phyloP scores from a whole-genome alignment of 2,888 invertebrate genomes.

The Aelia acuminata region DNA sequence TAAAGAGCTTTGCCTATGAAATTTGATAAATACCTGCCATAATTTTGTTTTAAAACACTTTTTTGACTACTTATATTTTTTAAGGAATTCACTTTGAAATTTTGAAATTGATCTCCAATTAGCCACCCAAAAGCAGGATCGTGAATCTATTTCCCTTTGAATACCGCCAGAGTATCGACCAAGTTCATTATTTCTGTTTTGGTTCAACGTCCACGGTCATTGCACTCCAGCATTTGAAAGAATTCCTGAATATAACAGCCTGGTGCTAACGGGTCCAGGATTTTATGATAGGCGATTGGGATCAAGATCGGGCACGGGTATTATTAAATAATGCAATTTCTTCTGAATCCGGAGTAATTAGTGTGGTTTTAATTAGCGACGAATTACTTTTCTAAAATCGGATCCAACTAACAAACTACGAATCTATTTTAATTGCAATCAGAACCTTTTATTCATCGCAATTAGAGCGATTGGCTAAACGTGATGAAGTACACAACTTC shows the following conservation, averaged over 20 bases:
- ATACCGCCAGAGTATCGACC: neutral
- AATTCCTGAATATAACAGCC: conserved; percentile 13
- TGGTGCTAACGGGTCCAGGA: neutral
- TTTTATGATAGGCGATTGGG: conserved; percentile 5
- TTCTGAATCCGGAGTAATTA: neutral
- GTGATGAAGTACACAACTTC: neutral
- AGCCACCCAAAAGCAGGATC: neutral
- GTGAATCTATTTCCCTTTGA: neutral
- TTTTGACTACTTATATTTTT: no score
- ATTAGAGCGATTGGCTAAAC: neutral
- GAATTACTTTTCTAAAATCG: neutral
- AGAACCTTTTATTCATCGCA: neutral
- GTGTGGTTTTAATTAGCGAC: neutral
- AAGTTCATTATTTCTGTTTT: conserved; percentile 12
- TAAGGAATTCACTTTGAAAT: neutral
- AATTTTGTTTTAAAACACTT: no score
- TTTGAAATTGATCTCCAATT: neutral
- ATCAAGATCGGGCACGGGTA: neutral
- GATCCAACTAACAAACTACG: neutral
- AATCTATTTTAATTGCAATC: neutral
- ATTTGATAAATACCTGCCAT: no score
- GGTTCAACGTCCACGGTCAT: neutral
- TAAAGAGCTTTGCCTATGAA: no score
- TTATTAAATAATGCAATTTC: neutral
- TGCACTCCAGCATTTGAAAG: neutral